Base-by-base conservation (phyloP, 2,888 invertebrate species). In the Metalampra italica region DNA sequence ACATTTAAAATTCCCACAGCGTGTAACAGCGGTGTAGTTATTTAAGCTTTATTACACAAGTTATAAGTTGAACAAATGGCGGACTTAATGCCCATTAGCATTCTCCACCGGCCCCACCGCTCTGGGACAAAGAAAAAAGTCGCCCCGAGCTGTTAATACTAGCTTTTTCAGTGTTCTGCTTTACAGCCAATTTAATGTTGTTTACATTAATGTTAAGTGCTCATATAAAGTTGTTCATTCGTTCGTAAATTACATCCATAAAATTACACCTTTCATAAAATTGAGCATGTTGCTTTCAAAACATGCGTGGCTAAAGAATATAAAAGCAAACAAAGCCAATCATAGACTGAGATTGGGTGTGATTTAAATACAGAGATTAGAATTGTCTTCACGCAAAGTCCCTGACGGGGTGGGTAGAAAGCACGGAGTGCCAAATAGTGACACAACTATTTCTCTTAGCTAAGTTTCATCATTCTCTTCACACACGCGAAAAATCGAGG, bases 11-110 rank as follows among this genome's bases (percentile, higher is more conserved):
- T 37, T 37, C 37, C 12, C 12, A 34, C 32, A 29, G 29, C 45
- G 29, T 45, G 45, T 22, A 40, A 13, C n/a, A 32, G 42, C 43
- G 43, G 29, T 48, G 47, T 45, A 43, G 46, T 45, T 45, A 38
- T 45, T 48, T 42, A 48, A 48, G 47, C 51, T 45, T 47, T 48
- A 47, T 45, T 34, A 36, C 39, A 29, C 50, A 34, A 45, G 45
- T 51, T 48, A 46, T 52, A 49, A 51, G 43, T 48, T 49, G 48
- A 15, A 34, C 43, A 44, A 52, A 52, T 52, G 45, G 48, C 22
- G 36, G 45, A 37, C 45, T 47, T 48, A 48, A 12, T 43, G 32
- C 46, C 51, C 48, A 52, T 52, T 52, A 52, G 46, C 46, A 43
- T 46, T 45, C 47, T 42, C 30, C 30, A 29, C 45, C 29, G 45